Evolutionary conservation across 2,888 invertebrate species (phyloP).

Genomic region (Odontomyia ornata): DNA sequence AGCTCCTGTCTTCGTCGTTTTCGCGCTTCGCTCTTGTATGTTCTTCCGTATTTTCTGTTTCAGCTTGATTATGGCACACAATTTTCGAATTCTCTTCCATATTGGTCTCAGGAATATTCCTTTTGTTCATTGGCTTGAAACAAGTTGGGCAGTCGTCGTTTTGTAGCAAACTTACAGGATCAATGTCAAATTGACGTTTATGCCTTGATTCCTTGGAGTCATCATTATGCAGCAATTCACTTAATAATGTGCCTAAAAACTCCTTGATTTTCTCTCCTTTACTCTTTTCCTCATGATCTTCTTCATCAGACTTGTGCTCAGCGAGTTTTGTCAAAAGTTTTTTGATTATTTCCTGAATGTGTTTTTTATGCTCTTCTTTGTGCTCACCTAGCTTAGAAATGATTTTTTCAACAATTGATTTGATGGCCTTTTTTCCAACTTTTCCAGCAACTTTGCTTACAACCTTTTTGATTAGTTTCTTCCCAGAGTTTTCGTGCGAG

Average conservation of each 20-base stretch:
- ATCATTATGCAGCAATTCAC: neutral
- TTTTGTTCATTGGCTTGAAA: neutral
- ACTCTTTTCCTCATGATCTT: neutral
- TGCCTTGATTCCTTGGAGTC: neutral
- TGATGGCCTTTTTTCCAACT: neutral
- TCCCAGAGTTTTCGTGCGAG: too few relatives aligned
- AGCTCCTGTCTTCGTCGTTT: neutral
- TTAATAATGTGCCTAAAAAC: neutral
- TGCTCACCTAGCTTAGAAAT: neutral
- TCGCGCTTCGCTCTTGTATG: neutral
- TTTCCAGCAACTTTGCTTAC: neutral
- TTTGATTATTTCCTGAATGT: neutral
- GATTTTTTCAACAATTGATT: neutral
- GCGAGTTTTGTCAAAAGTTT: neutral
- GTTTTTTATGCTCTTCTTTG: too few relatives aligned
- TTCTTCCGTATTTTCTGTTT: neutral
- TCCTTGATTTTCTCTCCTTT: neutral
- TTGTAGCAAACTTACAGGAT: neutral
- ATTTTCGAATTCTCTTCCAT: neutral
- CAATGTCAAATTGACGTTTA: neutral
- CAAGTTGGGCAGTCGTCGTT: constrained; percentile 33
- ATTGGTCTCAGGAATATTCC: neutral
- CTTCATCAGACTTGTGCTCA: neutral
- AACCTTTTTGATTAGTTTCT: neutral
- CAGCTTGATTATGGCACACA: neutral